These are phyloP conservation scores for Zosterops hypoxanthus DNA, from an alignment of 2,113 vertebrate genomes.

Conservation along the genomic window DNA sequence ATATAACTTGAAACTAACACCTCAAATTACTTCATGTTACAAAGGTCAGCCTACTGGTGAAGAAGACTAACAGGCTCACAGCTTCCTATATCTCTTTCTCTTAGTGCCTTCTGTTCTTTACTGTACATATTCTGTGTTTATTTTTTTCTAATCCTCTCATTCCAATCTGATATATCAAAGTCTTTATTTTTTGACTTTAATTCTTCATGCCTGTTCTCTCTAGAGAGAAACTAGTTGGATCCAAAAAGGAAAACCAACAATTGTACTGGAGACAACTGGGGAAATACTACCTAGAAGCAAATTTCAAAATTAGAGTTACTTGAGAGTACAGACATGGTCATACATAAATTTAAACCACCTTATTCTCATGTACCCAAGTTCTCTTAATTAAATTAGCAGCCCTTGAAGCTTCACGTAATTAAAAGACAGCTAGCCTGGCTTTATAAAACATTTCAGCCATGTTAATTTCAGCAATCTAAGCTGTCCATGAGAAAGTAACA, in stretches of 20 bases:
- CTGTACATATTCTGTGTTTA: not conserved
- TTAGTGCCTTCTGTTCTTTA: not conserved
- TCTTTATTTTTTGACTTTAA: not conserved
- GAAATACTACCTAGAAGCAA: not conserved
- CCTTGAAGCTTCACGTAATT: not conserved
- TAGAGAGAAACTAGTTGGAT: not conserved
- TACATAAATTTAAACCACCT: not conserved
- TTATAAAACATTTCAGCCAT: not conserved
- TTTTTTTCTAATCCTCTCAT: not conserved
- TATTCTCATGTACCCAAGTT: not conserved
- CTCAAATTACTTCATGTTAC: not conserved
- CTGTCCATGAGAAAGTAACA: not conserved
- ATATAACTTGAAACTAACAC: not conserved
- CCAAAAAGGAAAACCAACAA: not conserved
- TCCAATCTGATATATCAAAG: not conserved
- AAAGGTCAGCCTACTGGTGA: conserved; percentile 32
- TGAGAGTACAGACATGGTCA: not conserved
- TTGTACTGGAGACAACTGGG: not conserved
- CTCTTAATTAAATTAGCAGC: not conserved
- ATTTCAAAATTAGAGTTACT: not conserved
- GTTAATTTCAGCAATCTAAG: not conserved
- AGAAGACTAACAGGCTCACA: not conserved
- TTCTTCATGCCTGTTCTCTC: not conserved
- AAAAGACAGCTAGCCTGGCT: not conserved
- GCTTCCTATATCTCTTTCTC: not conserved